Evolutionary conservation across 2,888 invertebrate species (phyloP), one percentile per base, ranked within the genome.

Genomic region (Mesochorus sp.): DNA sequence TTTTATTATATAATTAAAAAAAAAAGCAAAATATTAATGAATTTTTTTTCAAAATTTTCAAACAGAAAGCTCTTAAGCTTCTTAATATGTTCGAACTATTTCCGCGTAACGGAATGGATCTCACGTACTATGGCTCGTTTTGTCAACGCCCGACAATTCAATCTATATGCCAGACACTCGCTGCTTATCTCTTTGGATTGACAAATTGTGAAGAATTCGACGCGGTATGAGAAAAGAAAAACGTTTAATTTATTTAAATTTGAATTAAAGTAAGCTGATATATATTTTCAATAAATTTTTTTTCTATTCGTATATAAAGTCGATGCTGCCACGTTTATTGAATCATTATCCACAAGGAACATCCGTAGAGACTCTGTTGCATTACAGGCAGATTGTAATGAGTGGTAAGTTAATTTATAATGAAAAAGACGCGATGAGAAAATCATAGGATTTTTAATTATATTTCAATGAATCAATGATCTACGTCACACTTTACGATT

Each of bases 331-430:
- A 6, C 84, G 80, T 39, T 62, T 85, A 55, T 64, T 86, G 71
- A 81, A 84, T 42, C 87, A 87, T 70, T 87, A 85, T 67, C 87
- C 87, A 12, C 87, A 87, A 81, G 88, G 88, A 47, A 86, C 88
- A 12, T 88, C 88, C 0, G 42, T 88, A 2, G 84, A 87, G 21
- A 86, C 86, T 17, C 21, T 88, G 21, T 61, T 85, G 44, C 88
- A 88, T 74, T 88, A 85, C 68, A 79, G 85, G n/a, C 88, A 88
- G 82, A 86, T 85, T 77, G 81, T 85, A 44, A 71, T 84, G n/a
- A 85, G 84, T 51, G 85, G 88, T 88, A 72, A 83, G 79, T 75
- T 57, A 31, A 4, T 67, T 44, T n/a, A 55, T 31, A 44, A 21
- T 17, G 17, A 47, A 26, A 55, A 31, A 5, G 31, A n/a, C 19